Conservation (phyloP, 2,797 vertebrate species). For the Poeciliopsis turneri region DNA sequence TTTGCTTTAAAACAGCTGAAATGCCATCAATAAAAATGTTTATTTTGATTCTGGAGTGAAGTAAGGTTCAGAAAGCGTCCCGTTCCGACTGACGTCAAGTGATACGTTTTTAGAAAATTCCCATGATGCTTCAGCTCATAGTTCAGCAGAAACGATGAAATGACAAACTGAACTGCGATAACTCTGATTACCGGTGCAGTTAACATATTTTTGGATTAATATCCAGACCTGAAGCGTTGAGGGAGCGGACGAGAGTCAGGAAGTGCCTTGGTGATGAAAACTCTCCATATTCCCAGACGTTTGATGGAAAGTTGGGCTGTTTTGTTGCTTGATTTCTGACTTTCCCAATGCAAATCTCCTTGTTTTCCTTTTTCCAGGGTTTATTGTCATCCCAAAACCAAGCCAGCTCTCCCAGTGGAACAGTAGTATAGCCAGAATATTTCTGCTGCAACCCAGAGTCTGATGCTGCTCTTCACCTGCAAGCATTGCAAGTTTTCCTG, state of each 20-base stretch:
- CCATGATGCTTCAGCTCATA: too few species aligned
- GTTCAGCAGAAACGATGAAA: neutral
- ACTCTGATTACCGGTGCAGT: neutral
- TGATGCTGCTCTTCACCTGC: conserved; percentile 87
- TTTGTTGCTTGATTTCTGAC: conserved; percentile 30
- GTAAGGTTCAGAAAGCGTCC: too few species aligned
- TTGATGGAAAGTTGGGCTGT: conserved; percentile 3
- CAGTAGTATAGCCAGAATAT: conserved; percentile 93
- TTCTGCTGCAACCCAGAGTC: conserved; percentile 89
- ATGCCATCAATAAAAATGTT: too few species aligned
- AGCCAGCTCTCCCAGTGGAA: conserved; percentile 96
- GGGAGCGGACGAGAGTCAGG: neutral
- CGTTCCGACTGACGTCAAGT: too few species aligned
- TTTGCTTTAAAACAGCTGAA: too few species aligned
- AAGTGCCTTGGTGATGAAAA: conserved; percentile 49
- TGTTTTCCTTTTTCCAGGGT: conserved; percentile 93
- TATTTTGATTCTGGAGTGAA: too few species aligned
- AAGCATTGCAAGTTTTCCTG: conserved; percentile 83
- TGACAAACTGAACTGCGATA: neutral
- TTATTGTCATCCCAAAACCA: conserved; percentile 95
- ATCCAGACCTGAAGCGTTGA: neutral
- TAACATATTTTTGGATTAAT: neutral
- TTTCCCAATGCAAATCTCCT: conserved; percentile 81
- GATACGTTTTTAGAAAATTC: too few species aligned
- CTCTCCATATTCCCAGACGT: neutral